Conservation (phyloP, 2,888 invertebrate species). For the Drosophila limbata region DNA sequence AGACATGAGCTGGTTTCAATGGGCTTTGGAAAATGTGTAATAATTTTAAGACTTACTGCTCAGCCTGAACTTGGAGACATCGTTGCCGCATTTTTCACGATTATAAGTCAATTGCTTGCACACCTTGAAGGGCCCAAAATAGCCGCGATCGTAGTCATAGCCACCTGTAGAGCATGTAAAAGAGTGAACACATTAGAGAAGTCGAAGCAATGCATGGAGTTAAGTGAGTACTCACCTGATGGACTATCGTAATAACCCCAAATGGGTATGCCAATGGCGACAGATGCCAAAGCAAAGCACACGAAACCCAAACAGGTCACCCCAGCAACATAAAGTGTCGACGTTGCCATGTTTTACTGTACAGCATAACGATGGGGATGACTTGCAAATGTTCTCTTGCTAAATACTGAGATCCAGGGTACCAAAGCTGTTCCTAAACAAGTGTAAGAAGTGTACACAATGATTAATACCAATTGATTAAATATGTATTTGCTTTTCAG, state of each 20-base stretch:
- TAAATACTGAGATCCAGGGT: slow-evolving; percentile 64
- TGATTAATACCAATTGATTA: slow-evolving; percentile 18
- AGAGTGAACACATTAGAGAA: background rate
- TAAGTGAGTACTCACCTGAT: slow-evolving; percentile 86
- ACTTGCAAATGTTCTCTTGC: slow-evolving; percentile 38
- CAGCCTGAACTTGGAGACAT: slow-evolving; percentile 91
- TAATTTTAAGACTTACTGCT: slow-evolving; percentile 88
- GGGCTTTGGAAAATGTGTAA: background rate
- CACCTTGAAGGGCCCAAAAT: slow-evolving; percentile 95
- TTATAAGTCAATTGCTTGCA: slow-evolving; percentile 93
- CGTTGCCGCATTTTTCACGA: slow-evolving; percentile 92
- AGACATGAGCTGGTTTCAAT: background rate
- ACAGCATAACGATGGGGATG: slow-evolving; percentile 77
- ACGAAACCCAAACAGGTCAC: slow-evolving; percentile 88
- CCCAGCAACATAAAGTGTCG: slow-evolving; percentile 85
- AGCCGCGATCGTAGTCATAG: slow-evolving; percentile 90
- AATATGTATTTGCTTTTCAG: slow-evolving; percentile 24
- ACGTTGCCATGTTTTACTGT: slow-evolving; percentile 85
- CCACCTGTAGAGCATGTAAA: slow-evolving; percentile 53
- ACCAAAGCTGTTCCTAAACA: slow-evolving; percentile 7
- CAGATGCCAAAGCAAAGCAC: slow-evolving; percentile 92
- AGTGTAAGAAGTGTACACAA: slow-evolving; percentile 15
- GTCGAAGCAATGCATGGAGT: no score
- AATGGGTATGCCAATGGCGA: slow-evolving; percentile 93
- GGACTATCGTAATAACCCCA: slow-evolving; percentile 92